These are phyloP conservation scores for Noctua fimbriata DNA, from an alignment of 2,888 invertebrate genomes.

Conservation along the genomic window DNA sequence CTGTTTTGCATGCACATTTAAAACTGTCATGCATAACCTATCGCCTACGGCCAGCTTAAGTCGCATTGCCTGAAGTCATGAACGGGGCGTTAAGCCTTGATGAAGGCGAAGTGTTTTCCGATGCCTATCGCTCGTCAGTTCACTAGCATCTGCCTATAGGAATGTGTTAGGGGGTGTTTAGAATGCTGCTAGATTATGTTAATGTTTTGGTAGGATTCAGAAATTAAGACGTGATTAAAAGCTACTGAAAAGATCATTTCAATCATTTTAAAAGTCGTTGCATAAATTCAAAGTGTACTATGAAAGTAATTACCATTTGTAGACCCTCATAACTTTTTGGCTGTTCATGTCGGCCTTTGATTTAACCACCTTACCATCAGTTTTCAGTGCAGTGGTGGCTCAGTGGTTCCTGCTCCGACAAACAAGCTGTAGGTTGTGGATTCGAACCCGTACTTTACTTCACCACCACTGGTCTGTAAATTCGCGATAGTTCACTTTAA, in stretches of 20 bases:
- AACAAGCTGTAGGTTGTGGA: background rate
- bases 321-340: background rate
- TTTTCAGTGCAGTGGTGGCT: background rate
- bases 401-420: background rate
- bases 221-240: too few species aligned
- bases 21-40: background rate
- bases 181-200: background rate
- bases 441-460: background rate
- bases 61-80: background rate
- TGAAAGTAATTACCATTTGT: background rate
- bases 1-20: background rate
- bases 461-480: background rate
- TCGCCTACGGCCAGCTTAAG: background rate
- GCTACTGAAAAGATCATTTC: too few species aligned
- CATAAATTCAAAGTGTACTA: background rate
- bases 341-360: too few species aligned
- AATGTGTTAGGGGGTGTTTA: background rate
- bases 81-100: constrained; percentile 16
- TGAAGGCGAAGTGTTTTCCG: constrained; percentile 76
- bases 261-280: too few species aligned
- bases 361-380: too few species aligned
- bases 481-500: background rate
- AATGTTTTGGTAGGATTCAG: background rate
- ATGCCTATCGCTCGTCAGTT: constrained; percentile 69
- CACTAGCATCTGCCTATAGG: constrained; percentile 6